Percentiles rank a stretch among this genome's conserved stretches.
Conservation (phyloP, 2,113 vertebrate species). For the Capreolus pygargus region DNA sequence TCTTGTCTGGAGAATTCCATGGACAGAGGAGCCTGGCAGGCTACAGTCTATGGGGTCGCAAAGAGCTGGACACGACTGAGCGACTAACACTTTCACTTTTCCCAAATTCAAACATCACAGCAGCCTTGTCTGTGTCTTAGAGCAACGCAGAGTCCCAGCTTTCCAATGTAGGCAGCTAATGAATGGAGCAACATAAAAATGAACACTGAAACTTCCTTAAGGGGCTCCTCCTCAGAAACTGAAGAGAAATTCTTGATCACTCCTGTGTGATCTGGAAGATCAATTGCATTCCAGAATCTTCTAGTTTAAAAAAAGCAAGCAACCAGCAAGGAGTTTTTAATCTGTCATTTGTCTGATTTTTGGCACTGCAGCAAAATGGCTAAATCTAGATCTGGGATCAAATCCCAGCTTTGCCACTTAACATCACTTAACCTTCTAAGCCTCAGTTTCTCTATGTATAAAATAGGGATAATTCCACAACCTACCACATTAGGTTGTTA, state of each 20-base stretch:
- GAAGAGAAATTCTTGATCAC: not conserved
- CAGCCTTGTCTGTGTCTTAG: not conserved
- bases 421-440: not conserved
- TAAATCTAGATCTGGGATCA: not conserved
- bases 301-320: conserved; percentile 12
- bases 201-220: not conserved
- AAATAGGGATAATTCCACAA: not conserved
- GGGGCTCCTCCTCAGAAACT: not conserved
- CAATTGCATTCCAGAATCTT: not conserved
- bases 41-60: rapidly evolving
- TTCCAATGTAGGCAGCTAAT: not conserved
- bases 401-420: not conserved
- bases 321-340: not conserved
- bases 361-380: not conserved
- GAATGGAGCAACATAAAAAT: not conserved
- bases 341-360: not conserved
- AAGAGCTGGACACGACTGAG: not conserved
- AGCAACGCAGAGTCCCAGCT: not conserved
- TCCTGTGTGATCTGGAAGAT: not conserved
- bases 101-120: not conserved
- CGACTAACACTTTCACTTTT: not conserved
- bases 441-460: not conserved
- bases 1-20: not conserved
- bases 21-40: not conserved
- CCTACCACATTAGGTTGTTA: not conserved